phyloP scores from a whole-genome alignment of 2,888 invertebrate genomes.

The Calephelis perditalis region DNA sequence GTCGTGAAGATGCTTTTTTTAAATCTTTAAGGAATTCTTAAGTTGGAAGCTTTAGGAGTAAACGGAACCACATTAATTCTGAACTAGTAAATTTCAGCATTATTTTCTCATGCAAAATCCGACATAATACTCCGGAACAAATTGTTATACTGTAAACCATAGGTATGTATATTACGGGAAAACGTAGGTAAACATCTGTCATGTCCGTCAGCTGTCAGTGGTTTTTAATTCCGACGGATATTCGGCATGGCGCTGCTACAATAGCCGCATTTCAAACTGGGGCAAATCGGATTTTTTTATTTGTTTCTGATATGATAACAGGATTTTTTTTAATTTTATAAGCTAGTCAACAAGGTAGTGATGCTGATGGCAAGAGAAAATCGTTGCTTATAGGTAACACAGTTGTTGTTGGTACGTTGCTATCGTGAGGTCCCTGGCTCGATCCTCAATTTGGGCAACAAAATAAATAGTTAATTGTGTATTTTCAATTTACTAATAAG shows the following conservation, averaged over 20 bases:
- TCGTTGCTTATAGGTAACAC: too few species aligned
- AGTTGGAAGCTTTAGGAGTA: too few species aligned
- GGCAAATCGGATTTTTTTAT: not conserved
- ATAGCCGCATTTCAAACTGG: slow-evolving; percentile 15
- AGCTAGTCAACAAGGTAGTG: too few species aligned
- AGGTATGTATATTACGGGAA: slow-evolving; percentile 17
- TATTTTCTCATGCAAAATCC: not conserved
- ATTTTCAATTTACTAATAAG: not conserved
- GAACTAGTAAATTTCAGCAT: slow-evolving; percentile 2
- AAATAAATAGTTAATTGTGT: too few species aligned
- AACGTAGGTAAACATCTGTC: slow-evolving; percentile 38
- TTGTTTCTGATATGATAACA: not conserved
- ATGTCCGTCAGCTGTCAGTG: slow-evolving; percentile 37
- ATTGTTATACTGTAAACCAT: slow-evolving; percentile 4
- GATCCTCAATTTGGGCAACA: too few species aligned
- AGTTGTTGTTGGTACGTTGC: too few species aligned
- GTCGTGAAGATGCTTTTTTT: too few species aligned
- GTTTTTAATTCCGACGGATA: slow-evolving; percentile 34
- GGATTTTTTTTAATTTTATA: too few species aligned
- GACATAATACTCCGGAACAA: not conserved
- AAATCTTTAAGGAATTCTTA: too few species aligned
- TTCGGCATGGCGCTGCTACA: slow-evolving; percentile 21
- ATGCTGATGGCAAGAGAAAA: too few species aligned
- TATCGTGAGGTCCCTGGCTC: too few species aligned
- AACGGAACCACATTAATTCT: not conserved